Conservation (phyloP, 2,113 vertebrate species). For the Cichladusa arquata region DNA sequence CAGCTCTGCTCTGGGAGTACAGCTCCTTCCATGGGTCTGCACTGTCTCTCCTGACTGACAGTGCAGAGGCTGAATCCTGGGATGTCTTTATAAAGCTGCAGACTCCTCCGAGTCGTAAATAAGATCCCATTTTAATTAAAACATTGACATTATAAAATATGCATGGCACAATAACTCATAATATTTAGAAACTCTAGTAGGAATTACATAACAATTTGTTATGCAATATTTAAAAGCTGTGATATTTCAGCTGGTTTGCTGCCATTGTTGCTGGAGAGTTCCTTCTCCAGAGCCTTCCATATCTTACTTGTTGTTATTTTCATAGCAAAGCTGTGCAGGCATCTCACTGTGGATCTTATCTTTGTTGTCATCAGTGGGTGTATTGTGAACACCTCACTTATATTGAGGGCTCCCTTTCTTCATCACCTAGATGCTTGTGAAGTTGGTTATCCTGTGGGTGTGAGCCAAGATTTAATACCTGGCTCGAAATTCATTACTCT, state of each 20-base stretch:
- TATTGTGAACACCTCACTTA: background rate
- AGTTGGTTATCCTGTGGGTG: background rate
- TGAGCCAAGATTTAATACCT: background rate
- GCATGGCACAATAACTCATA: background rate
- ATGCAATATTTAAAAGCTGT: background rate
- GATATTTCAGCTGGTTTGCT: background rate
- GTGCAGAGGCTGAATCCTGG: background rate
- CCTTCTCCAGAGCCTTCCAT: background rate
- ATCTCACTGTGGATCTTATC: background rate
- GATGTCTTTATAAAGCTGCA: background rate
- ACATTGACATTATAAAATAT: background rate
- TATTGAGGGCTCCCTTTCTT: background rate
- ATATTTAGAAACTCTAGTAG: background rate
- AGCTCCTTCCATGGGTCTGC: background rate
- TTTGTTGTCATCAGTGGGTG: background rate
- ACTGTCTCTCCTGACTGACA: rapidly evolving
- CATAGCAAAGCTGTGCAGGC: background rate
- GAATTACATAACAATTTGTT: background rate
- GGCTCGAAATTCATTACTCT: background rate
- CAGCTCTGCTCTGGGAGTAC: background rate
- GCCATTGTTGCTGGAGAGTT: background rate
- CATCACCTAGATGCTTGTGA: background rate
- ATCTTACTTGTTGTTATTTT: background rate
- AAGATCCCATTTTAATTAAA: conserved; percentile 9
- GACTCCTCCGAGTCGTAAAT: background rate